A percentile compares a stretch with the other conserved stretches of the same genome.
These are phyloP conservation scores for Sigmodon hispidus DNA, from an alignment of 2,113 vertebrate genomes.

Conservation along the genomic window DNA sequence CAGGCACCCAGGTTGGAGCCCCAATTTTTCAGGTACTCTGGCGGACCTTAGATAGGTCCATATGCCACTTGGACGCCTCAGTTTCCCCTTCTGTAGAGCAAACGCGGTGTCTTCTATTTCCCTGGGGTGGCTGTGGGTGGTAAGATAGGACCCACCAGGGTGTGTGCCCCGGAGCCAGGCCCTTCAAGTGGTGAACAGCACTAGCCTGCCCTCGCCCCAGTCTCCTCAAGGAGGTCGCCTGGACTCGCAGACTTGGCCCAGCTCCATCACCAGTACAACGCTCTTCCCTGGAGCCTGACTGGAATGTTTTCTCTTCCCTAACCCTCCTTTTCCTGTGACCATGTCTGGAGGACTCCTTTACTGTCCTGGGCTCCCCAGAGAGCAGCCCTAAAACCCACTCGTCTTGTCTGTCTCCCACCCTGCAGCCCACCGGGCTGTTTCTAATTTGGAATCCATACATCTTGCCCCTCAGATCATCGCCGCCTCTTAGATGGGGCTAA, in stretches of 20 bases:
- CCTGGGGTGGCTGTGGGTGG: not conserved
- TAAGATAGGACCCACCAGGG: not conserved
- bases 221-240: slow-evolving; percentile 28
- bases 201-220: not conserved
- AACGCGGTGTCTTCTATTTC: not conserved
- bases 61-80: not conserved
- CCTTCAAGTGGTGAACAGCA: not conserved
- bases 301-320: slow-evolving; percentile 81
- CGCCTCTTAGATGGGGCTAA: slow-evolving; percentile 85
- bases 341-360: slow-evolving; percentile 55
- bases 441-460: slow-evolving; percentile 82
- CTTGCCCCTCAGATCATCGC: slow-evolving; percentile 82
- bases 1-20: not conserved
- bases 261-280: slow-evolving; percentile 1
- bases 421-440: slow-evolving; percentile 72
- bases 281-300: slow-evolving; percentile 77
- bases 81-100: slow-evolving; percentile 13
- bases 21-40: not conserved
- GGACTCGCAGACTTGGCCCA: slow-evolving; percentile 57
- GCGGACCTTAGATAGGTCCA: not conserved
- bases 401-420: not conserved
- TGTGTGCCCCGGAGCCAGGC: not conserved
- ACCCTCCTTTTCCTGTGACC: slow-evolving; percentile 70
- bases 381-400: slow-evolving; percentile 39
- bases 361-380: slow-evolving; percentile 68